phyloP scores from a whole-genome alignment of 2,797 vertebrate species.

The Hypotaenidia okinawae region DNA sequence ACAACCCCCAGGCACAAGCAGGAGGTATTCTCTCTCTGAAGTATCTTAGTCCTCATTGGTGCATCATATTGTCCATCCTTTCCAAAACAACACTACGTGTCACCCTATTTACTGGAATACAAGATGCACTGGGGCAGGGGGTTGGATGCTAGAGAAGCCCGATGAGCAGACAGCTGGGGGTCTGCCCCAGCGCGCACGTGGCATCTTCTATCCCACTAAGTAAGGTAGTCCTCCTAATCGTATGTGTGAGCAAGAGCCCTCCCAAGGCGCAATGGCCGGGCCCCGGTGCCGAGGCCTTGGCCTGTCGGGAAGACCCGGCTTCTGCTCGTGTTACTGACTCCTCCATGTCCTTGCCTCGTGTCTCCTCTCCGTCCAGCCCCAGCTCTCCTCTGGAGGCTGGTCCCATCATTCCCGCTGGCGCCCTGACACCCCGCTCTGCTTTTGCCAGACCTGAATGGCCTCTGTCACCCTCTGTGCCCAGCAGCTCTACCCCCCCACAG shows the following conservation, averaged over 20 bases:
- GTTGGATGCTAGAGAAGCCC: conserved; percentile 13
- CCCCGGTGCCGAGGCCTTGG: not conserved
- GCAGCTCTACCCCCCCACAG: not conserved
- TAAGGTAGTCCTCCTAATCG: conserved; percentile 27
- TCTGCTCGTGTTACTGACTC: conserved; percentile 18
- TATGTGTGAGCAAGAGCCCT: conserved; percentile 47
- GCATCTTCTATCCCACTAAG: conserved; percentile 74
- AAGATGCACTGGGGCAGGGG: conserved; percentile 33
- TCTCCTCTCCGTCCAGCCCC: conserved; percentile 4
- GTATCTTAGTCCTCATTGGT: conserved; percentile 67
- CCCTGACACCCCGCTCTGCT: not conserved
- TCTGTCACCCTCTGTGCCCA: not conserved
- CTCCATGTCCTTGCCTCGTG: conserved; percentile 7
- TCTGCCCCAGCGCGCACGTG: not conserved
- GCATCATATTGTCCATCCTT: conserved; percentile 64
- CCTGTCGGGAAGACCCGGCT: conserved; percentile 33
- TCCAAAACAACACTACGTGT: conserved; percentile 53
- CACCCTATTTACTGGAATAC: conserved; percentile 68
- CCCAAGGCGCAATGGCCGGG: conserved; percentile 4
- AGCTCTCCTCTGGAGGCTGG: not conserved
- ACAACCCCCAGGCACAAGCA: conserved; percentile 94
- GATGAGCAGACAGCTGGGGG: not conserved
- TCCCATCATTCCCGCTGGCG: not conserved
- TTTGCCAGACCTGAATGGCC: not conserved
- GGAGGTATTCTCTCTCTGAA: conserved; percentile 88